Percentiles rank a stretch among this genome's conserved stretches.
Conservation (phyloP, 2,113 vertebrate species). For the Sialia sialis region DNA sequence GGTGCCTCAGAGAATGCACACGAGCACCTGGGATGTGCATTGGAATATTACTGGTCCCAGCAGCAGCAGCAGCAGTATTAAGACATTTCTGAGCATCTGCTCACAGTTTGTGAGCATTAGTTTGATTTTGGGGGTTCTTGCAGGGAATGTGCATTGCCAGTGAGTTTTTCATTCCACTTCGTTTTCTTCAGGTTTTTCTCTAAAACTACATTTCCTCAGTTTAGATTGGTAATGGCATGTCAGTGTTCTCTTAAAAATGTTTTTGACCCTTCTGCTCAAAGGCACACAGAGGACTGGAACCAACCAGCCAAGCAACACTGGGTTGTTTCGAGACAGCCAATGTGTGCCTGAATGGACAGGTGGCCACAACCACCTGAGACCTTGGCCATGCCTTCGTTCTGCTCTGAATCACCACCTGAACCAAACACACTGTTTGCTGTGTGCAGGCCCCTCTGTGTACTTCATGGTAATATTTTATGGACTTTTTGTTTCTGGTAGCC, state of each 20-base stretch:
- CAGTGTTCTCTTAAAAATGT: not conserved
- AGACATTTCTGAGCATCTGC: accelerated
- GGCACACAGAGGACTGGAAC: accelerated
- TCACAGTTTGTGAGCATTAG: accelerated
- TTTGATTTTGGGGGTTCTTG: not conserved
- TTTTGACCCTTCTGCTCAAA: not conserved
- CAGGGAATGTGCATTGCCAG: not conserved
- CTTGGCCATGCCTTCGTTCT: not conserved
- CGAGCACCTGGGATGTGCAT: not conserved
- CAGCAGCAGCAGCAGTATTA: not conserved
- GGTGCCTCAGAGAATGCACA: not conserved
- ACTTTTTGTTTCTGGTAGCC: not conserved
- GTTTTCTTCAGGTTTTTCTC: not conserved
- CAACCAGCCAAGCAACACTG: not conserved
- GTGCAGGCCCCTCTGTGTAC: not conserved
- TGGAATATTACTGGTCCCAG: not conserved
- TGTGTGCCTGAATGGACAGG: not conserved
- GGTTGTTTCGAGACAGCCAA: not conserved
- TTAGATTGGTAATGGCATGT: not conserved
- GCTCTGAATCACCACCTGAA: not conserved
- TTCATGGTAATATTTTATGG: not conserved
- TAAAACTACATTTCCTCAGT: not conserved
- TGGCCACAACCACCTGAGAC: not conserved
- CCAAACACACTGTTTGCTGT: not conserved
- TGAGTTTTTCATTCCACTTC: not conserved